Conservation (phyloP, 2,888 invertebrate species). For the Daptonema setosum region DNA sequence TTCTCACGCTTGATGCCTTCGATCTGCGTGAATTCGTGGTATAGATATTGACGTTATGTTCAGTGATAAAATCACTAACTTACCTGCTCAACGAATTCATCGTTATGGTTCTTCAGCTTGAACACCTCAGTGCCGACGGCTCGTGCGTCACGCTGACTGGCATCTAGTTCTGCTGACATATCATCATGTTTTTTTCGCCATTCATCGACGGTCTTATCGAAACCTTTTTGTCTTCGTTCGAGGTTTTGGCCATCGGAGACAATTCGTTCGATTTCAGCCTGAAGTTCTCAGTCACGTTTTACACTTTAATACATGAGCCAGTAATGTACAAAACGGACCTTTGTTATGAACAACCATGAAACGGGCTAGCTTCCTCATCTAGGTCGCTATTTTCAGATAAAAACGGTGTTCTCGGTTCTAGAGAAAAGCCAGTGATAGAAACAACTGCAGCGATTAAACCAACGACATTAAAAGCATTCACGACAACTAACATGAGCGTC, state of each 20-base stretch:
- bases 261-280: constrained; percentile 8
- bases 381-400: too few relatives aligned
- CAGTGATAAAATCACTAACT: too few relatives aligned
- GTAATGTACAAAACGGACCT: too few relatives aligned
- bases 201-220: constrained; percentile 98
- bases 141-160: constrained; percentile 96
- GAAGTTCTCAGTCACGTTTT: constrained; percentile 26
- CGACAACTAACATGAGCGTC: constrained; percentile 57
- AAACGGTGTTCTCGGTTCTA: too few relatives aligned
- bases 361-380: too few relatives aligned
- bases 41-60: too few relatives aligned
- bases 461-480: too few relatives aligned
- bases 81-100: constrained; percentile 22
- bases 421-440: too few relatives aligned
- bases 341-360: too few relatives aligned
- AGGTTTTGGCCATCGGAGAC: constrained; percentile 48
- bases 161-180: constrained; percentile 84
- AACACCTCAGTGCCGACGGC: constrained; percentile 98
- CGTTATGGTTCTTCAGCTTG: constrained; percentile 58
- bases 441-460: too few relatives aligned
- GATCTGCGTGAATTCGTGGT: constrained; percentile 4
- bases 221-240: constrained; percentile 96
- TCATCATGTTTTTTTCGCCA: constrained; percentile 98
- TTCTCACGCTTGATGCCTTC: constrained; percentile 96
- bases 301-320: too few relatives aligned